phyloP scores from a whole-genome alignment of 2,797 vertebrate genomes.

The Neosalanx taihuensis region DNA sequence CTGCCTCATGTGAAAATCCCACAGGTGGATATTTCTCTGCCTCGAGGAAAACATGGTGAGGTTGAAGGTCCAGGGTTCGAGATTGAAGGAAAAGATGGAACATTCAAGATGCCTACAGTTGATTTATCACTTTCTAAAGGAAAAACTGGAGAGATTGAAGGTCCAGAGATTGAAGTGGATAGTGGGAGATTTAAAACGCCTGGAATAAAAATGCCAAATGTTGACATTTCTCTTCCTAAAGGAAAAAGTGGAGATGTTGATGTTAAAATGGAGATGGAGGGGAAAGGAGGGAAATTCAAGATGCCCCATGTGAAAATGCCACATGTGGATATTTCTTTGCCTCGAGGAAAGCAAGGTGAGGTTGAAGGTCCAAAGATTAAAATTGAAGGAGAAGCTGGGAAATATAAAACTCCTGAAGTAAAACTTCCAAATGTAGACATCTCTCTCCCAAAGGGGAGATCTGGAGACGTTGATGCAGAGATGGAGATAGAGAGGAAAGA shows the following conservation, averaged over 20 bases:
- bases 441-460: slow-evolving; percentile 31
- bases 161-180: not conserved
- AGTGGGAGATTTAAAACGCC: slow-evolving; percentile 31
- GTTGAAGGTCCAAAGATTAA: slow-evolving; percentile 1
- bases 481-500: not conserved
- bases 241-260: slow-evolving; percentile 31
- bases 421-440: slow-evolving; percentile 46
- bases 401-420: slow-evolving; percentile 29
- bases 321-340: slow-evolving; percentile 45
- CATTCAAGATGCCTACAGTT: slow-evolving; percentile 48
- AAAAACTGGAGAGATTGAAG: slow-evolving; percentile 12
- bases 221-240: slow-evolving; percentile 60
- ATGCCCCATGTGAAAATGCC: slow-evolving; percentile 37
- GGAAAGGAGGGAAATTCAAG: slow-evolving; percentile 6
- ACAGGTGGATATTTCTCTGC: slow-evolving; percentile 41
- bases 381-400: not conserved
- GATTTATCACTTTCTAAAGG: slow-evolving; percentile 22
- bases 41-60: slow-evolving; percentile 25
- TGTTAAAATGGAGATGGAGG: slow-evolving; percentile 14
- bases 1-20: slow-evolving; percentile 61
- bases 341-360: slow-evolving; percentile 5
- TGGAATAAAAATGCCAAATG: slow-evolving; percentile 55
- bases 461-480: not conserved
- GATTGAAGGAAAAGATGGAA: not conserved
- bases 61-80: slow-evolving; percentile 20